Conservation (phyloP, 2,888 invertebrate genomes). For the Rhogogaster chlorosoma region DNA sequence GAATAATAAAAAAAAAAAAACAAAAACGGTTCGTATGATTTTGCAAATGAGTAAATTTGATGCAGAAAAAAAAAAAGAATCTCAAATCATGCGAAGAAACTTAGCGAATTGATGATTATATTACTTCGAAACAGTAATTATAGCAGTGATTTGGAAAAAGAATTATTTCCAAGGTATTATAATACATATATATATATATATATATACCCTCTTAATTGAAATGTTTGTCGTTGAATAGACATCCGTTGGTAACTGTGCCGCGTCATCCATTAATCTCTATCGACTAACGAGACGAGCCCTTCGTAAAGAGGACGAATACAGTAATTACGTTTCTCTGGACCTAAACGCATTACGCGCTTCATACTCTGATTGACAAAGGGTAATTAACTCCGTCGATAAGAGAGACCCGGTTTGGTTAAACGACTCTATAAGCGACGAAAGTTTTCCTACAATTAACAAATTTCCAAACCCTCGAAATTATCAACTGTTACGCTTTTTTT, state of each 20-base stretch:
- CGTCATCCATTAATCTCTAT: constrained; percentile 44
- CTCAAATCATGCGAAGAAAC: neutral
- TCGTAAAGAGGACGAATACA: constrained; percentile 14
- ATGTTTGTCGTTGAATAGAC: constrained; percentile 13
- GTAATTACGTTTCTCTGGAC: constrained; percentile 23
- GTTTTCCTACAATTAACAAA: neutral
- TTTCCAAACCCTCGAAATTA: neutral
- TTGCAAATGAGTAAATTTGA: neutral
- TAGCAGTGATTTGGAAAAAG: neutral
- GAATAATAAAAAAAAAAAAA: neutral
- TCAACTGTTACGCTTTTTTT: neutral
- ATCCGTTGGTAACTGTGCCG: neutral
- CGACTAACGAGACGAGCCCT: constrained; percentile 21
- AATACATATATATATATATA: too few relatives aligned
- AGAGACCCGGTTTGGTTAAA: neutral
- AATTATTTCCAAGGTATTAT: neutral
- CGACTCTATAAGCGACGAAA: neutral
- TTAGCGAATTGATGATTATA: too few relatives aligned
- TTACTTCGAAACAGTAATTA: too few relatives aligned
- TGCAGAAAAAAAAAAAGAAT: neutral
- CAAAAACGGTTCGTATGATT: too few relatives aligned
- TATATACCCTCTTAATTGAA: neutral
- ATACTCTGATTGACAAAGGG: constrained; percentile 41
- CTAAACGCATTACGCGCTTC: constrained; percentile 32
- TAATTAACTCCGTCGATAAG: constrained; percentile 13